A percentile compares a stretch with the other conserved stretches of the same genome.
Evolutionary conservation across 2,888 invertebrate species (phyloP).

Genomic region (Pseudococcus jackbeardsleyi): DNA sequence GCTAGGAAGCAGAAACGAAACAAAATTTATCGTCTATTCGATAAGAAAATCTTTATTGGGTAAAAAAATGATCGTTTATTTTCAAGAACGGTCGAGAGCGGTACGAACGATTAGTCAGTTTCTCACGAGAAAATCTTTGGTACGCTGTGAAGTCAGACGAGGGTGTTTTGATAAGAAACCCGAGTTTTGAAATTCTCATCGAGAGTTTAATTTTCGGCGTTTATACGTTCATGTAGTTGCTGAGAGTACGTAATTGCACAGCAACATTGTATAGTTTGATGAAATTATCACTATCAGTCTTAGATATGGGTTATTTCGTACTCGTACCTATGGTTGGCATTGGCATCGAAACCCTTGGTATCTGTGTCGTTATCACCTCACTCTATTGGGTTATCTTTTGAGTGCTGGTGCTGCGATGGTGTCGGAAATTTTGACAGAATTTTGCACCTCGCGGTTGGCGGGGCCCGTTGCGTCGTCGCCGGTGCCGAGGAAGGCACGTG

Average conservation of each 20-base stretch:
- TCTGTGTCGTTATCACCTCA: conserved; percentile 2
- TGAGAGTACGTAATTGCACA: not conserved
- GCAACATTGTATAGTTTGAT: not conserved
- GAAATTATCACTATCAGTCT: not conserved
- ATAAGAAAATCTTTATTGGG: not conserved
- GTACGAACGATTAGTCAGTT: not conserved
- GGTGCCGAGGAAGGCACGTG: conserved; percentile 59
- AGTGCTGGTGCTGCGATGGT: not conserved
- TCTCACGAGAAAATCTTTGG: not conserved
- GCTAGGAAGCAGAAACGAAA: not conserved
- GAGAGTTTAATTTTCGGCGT: not conserved
- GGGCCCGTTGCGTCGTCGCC: not conserved
- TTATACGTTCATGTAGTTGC: no score
- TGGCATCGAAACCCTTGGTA: not conserved
- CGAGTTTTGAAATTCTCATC: not conserved
- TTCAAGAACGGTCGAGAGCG: not conserved
- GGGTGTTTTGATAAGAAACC: not conserved
- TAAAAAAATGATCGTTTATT: not conserved
- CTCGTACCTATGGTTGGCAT: not conserved
- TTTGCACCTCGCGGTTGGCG: not conserved
- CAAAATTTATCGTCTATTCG: not conserved
- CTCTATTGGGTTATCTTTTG: not conserved
- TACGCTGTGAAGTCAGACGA: not conserved
- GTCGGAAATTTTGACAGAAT: not conserved
- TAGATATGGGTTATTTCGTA: not conserved